Conservation (phyloP, 2,888 invertebrate genomes). For the Meteorus cinctellus region DNA sequence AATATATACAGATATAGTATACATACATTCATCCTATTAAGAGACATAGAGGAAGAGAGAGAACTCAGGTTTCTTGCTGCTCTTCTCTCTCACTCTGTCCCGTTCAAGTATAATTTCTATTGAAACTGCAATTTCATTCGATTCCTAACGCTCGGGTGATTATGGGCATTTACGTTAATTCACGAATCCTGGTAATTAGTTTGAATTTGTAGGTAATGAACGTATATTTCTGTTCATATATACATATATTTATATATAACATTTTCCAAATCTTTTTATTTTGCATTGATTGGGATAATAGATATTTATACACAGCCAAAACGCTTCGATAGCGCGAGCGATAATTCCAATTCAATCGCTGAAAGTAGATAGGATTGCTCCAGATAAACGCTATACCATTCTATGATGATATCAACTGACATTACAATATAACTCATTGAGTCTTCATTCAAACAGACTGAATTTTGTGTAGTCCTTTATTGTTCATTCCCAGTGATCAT, state of each 20-base stretch:
- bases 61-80: background rate
- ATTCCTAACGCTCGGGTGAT: conserved; percentile 18
- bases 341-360: conserved; percentile 5
- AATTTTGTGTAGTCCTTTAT: too few species aligned
- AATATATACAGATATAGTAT: background rate
- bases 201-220: conserved; percentile 16
- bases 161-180: conserved; percentile 31
- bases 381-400: background rate
- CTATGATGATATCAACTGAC: background rate
- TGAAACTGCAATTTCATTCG: conserved; percentile 29
- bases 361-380: conserved; percentile 12
- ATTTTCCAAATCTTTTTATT: background rate
- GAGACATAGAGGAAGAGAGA: background rate
- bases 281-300: background rate
- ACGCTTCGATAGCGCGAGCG: background rate
- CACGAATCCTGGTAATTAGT: conserved; percentile 36
- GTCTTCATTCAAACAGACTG: background rate
- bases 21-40: background rate
- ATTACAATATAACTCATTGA: background rate
- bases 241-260: background rate
- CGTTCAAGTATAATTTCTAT: conserved; percentile 30
- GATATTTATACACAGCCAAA: background rate
- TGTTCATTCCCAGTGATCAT: too few species aligned
- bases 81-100: background rate
- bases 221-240: background rate